Base-by-base conservation (phyloP, 2,113 vertebrate genomes). In the Vireo altiloquus region DNA sequence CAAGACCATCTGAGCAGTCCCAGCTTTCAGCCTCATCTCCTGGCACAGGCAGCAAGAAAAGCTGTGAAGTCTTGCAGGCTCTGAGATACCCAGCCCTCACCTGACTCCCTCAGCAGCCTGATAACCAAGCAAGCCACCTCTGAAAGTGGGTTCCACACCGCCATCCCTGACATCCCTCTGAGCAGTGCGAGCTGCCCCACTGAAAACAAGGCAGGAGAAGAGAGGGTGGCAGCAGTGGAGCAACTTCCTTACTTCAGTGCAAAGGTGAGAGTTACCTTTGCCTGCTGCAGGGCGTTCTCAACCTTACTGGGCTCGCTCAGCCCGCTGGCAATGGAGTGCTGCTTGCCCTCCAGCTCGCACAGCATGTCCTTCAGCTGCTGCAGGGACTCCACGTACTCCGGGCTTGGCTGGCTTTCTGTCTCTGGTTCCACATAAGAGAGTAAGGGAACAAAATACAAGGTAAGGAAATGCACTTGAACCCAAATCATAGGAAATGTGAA, bases 261-360 rank as follows among this genome's bases (percentile, higher is more conserved):
- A 0, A 63, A 68, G 28, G 22, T 5, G 64, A 22, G 52, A 79
- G 71, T 90, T 96, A 98, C 98, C 98, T 98, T 98, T 47, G 97
- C 98, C 68, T 97, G 97, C 56, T 98, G 97, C 54, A 99, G 96
- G 18, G 98, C 98, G 3, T 80, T 97, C 84, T 99, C 98, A 30
- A 98, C 96, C 39, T 98, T 95, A 16, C 94, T 92, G 25, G 98
- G 80, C 66, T 99, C 98, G 0, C 91, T 95, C 13, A 99, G 72
- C 3, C 95, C 92, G 5, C 91, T 94, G 78, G 94, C 87, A 13
- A 98, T 83, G 10, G 92, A 86, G 21, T 87, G 97, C 87, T 98
- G 96, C 37, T 98, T 95, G 31, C 81, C 68, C 93, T 99, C 98
- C 12, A 98, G 95, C 31, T 97, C 97, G 2, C 68, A 49, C 74